These are phyloP conservation scores for Morinoia aosen DNA, from an alignment of 2,888 invertebrate genomes.

Conservation along the genomic window DNA sequence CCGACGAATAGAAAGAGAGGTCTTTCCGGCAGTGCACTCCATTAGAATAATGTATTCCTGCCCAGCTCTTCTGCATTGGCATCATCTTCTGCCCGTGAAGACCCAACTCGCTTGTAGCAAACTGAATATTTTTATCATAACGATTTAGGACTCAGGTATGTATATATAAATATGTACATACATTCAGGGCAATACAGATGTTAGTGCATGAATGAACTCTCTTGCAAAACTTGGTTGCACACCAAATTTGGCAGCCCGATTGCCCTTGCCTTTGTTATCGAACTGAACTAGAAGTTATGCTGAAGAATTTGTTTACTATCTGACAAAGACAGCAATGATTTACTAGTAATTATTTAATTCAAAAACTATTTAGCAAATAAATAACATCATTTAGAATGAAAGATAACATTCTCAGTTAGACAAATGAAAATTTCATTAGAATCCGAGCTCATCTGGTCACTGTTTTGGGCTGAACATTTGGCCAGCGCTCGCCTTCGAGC, in stretches of 20 bases:
- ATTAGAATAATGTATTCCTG: constrained; percentile 25
- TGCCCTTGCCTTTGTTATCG: neutral
- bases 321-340: neutral
- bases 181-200: too few relatives aligned
- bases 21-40: neutral
- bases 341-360: neutral
- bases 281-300: neutral
- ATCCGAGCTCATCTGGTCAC: neutral
- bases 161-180: neutral
- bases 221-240: neutral
- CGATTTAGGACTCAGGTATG: constrained; percentile 68
- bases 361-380: neutral
- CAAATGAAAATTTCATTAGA: neutral
- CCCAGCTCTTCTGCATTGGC: neutral
- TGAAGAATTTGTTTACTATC: neutral
- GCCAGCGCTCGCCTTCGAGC: neutral
- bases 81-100: neutral
- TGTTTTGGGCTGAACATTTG: neutral
- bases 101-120: neutral
- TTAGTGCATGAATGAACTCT: too few relatives aligned
- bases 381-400: neutral
- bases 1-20: neutral
- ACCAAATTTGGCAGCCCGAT: neutral
- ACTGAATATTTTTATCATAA: neutral
- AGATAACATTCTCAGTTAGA: neutral